Conservation (phyloP, 2,888 invertebrate genomes). For the Junonia oenone region DNA sequence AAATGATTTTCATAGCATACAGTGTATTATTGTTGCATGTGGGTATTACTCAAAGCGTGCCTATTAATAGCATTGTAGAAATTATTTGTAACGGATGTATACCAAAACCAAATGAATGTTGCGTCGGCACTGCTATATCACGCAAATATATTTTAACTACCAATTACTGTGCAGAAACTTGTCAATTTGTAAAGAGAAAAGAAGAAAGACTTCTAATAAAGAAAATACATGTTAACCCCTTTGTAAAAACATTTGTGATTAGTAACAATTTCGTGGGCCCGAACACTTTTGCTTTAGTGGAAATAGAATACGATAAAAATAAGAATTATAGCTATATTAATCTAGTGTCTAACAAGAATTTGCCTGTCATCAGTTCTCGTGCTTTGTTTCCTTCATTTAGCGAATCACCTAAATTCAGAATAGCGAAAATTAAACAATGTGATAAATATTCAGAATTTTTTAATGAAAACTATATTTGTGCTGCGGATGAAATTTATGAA, state of each 20-base stretch:
- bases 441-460: conserved; percentile 18
- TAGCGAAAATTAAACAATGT: conserved; percentile 41
- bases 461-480: conserved; percentile 41
- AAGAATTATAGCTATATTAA: conserved; percentile 27
- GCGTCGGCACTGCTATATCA: conserved; percentile 45
- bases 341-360: conserved; percentile 39
- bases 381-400: conserved; percentile 39
- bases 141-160: conserved; percentile 45
- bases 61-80: conserved; percentile 36
- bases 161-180: conserved; percentile 45
- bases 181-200: conserved; percentile 33
- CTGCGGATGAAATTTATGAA: conserved; percentile 31
- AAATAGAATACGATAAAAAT: conserved; percentile 5
- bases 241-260: conserved; percentile 14
- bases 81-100: conserved; percentile 38
- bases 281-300: conserved; percentile 22
- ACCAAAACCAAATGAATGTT: conserved; percentile 35
- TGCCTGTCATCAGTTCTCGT: conserved; percentile 37
- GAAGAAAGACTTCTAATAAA: conserved; percentile 3
- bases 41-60: conserved; percentile 27
- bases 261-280: conserved; percentile 1
- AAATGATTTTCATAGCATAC: conserved; percentile 13
- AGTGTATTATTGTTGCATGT: conserved; percentile 3
- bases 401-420: conserved; percentile 30
- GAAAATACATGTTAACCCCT: conserved; percentile 13